Conservation (phyloP, 2,797 vertebrate genomes). For the Amniataba percoides region DNA sequence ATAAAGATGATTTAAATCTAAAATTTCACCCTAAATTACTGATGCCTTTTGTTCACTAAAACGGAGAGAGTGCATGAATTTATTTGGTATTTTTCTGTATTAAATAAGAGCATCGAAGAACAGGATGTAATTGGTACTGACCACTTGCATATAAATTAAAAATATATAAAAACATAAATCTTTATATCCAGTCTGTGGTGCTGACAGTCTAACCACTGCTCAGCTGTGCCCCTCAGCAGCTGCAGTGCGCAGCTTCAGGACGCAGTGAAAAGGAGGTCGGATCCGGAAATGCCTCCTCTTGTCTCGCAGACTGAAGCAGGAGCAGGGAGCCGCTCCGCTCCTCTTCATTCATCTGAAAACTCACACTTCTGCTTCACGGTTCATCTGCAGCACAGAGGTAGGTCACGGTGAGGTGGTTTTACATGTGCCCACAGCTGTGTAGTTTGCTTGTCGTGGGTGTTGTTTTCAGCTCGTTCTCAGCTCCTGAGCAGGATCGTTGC, state of each 20-base stretch:
- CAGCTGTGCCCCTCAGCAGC: neutral
- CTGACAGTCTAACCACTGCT: neutral
- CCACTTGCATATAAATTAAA: no score
- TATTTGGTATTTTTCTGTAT: accelerated
- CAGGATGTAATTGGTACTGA: neutral
- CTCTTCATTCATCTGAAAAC: accelerated
- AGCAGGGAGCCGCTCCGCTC: accelerated
- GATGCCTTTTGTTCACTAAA: neutral
- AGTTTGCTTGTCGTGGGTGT: accelerated
- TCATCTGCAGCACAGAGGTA: neutral
- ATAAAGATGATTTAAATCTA: neutral
- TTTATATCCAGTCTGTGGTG: no score
- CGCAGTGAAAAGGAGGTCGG: conserved; percentile 30
- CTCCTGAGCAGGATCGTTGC: neutral
- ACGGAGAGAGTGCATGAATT: accelerated
- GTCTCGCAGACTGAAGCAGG: accelerated
- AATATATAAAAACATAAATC: no score
- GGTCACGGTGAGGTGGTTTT: neutral
- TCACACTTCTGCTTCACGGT: neutral
- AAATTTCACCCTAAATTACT: neutral
- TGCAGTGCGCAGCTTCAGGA: conserved; percentile 57
- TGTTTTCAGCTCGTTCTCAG: neutral
- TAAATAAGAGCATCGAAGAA: neutral
- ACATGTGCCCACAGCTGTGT: accelerated
- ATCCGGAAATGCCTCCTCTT: conserved; percentile 60